These are phyloP conservation scores for Ochropleura plecta DNA, from an alignment of 2,888 invertebrate genomes.

Conservation along the genomic window DNA sequence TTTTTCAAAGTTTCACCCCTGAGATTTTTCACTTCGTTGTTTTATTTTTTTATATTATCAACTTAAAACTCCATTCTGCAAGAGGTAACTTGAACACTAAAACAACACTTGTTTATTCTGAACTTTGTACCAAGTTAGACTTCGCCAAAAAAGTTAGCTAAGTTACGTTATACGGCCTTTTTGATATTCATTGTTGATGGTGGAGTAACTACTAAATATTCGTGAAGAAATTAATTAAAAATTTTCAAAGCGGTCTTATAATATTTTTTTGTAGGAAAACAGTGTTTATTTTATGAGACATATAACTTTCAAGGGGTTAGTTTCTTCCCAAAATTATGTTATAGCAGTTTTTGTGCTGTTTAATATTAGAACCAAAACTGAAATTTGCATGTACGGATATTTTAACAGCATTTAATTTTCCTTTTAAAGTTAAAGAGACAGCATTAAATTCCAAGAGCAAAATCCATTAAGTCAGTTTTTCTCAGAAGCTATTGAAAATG, in stretches of 20 bases:
- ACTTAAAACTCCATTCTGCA: conserved; percentile 61
- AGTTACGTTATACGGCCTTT: conserved; percentile 65
- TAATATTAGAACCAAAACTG: not conserved
- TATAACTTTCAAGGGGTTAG: not conserved
- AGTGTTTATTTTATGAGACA: not conserved
- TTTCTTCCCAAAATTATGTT: not conserved
- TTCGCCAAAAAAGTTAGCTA: conserved; percentile 55
- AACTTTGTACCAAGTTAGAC: conserved; percentile 61
- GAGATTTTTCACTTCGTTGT: conserved; percentile 52
- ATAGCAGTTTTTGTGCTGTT: not conserved
- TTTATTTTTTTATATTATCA: conserved; percentile 55
- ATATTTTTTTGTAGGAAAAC: not conserved
- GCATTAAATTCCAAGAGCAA: not conserved
- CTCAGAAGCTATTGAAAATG: not conserved
- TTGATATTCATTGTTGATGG: conserved; percentile 65
- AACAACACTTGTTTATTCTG: conserved; percentile 72
- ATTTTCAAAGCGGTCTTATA: not conserved
- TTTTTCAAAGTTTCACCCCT: conserved; percentile 59
- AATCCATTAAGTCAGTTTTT: not conserved
- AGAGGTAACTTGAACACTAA: conserved; percentile 67
- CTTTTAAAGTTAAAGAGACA: not conserved
- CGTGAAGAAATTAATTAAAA: not conserved
- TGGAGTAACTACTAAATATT: conserved; percentile 5
- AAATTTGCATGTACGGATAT: not conserved
- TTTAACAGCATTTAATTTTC: not conserved